Conservation (phyloP, 2,113 vertebrate genomes). For the Podiceps cristatus region DNA sequence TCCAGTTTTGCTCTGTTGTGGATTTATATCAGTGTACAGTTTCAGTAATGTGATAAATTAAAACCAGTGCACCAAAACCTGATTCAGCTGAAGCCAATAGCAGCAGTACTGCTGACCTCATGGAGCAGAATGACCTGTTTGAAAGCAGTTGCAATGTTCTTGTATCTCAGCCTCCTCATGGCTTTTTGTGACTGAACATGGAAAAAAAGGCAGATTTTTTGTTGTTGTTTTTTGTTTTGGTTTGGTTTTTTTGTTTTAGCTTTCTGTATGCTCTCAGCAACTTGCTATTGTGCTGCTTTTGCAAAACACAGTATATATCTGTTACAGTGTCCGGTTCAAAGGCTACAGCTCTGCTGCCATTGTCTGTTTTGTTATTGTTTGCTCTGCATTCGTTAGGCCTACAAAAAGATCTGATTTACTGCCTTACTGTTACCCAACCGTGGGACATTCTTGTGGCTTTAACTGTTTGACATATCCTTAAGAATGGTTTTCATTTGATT, state of each 20-base stretch:
- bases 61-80: not conserved
- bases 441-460: conserved; percentile 27
- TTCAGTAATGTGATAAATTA: conserved; percentile 33
- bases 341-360: not conserved
- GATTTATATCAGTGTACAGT: not conserved
- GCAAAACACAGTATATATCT: not conserved
- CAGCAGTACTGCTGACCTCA: not conserved
- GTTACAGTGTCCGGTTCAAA: not conserved
- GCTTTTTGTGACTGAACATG: not conserved
- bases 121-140: not conserved
- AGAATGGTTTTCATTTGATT: conserved; percentile 42
- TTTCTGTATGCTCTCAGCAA: not conserved
- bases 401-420: conserved; percentile 45
- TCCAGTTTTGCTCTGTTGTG: not conserved
- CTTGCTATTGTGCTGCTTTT: not conserved
- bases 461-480: conserved; percentile 20
- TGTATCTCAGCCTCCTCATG: not conserved
- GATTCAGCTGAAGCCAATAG: conserved; percentile 1
- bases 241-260: not conserved
- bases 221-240: not conserved
- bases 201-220: not conserved
- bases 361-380: conserved; percentile 13
- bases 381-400: not conserved
- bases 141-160: not conserved
- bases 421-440: conserved; percentile 10